These are phyloP conservation scores for Umimayanthus kanabou DNA, from an alignment of 92 coral and sea anemone genomes.

Conservation along the genomic window DNA sequence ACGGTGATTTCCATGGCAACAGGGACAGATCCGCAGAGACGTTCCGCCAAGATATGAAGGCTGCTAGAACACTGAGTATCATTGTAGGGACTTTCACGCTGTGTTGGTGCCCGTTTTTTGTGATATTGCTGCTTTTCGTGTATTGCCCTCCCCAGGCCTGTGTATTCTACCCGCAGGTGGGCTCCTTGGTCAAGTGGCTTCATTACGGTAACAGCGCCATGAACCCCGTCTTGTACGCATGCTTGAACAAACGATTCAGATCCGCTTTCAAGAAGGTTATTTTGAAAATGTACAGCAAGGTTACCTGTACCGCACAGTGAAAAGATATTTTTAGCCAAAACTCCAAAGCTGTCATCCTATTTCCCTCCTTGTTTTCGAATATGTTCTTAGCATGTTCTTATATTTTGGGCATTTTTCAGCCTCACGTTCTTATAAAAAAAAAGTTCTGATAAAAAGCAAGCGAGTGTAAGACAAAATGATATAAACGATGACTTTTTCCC, in stretches of 20 bases:
- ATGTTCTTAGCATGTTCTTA: too few relatives aligned
- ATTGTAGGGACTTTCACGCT: constrained; percentile 71
- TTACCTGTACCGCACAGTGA: not conserved
- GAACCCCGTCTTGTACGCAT: constrained; percentile 80
- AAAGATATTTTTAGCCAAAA: not conserved
- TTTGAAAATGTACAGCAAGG: constrained; percentile 27
- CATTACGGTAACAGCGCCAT: constrained; percentile 74
- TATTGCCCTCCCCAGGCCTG: constrained; percentile 37
- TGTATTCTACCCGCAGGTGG: not conserved
- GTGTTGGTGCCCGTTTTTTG: constrained; percentile 80
- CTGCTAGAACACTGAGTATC: constrained; percentile 82
- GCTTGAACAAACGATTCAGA: constrained; percentile 71
- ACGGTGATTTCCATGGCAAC: constrained; percentile 29
- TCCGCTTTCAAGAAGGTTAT: constrained; percentile 60
- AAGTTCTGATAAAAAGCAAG: too few relatives aligned
- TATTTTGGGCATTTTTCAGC: too few relatives aligned
- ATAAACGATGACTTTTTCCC: too few relatives aligned
- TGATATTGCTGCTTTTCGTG: constrained; percentile 34
- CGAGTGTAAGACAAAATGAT: too few relatives aligned
- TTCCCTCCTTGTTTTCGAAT: too few relatives aligned
- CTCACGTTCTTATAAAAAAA: too few relatives aligned
- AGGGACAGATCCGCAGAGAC: constrained; percentile 48
- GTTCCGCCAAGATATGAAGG: constrained; percentile 71
- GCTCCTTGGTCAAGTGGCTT: constrained; percentile 60
- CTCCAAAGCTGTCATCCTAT: too few relatives aligned